phyloP scores from a whole-genome alignment of 2,888 invertebrate genomes.

The Galerucella nymphaeae region DNA sequence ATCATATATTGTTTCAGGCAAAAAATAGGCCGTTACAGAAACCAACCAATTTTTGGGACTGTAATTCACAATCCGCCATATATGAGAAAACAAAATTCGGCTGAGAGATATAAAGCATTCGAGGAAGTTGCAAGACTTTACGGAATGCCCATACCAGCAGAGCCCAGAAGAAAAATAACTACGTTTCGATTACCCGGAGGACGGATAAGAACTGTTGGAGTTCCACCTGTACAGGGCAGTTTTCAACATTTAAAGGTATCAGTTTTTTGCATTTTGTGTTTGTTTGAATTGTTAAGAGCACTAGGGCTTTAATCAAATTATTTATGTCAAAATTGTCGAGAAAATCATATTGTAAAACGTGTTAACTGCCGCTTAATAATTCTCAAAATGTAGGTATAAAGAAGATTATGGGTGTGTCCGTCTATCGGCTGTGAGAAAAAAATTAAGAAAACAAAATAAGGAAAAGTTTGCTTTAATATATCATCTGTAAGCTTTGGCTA shows the following conservation, averaged over 20 bases:
- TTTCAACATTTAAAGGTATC: constrained; percentile 79
- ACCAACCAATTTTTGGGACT: constrained; percentile 75
- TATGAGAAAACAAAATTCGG: constrained; percentile 60
- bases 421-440: too few relatives aligned
- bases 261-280: neutral
- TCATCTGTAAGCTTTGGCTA: too few relatives aligned
- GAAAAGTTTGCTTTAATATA: too few relatives aligned
- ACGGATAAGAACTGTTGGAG: constrained; percentile 65
- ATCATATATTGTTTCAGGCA: constrained; percentile 58
- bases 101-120: constrained; percentile 66
- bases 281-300: too few relatives aligned
- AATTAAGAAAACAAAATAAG: too few relatives aligned
- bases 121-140: constrained; percentile 69
- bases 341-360: too few relatives aligned
- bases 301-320: too few relatives aligned
- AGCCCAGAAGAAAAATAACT: constrained; percentile 57
- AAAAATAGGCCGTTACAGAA: constrained; percentile 62
- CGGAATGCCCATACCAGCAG: constrained; percentile 63
- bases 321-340: too few relatives aligned
- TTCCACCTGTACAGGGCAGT: constrained; percentile 67
- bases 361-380: too few relatives aligned
- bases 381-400: too few relatives aligned
- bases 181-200: constrained; percentile 63
- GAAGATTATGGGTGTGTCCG: too few relatives aligned
- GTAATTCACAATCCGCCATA: constrained; percentile 76